Base-by-base conservation (phyloP, 1,140 invertebrate species). In the Drosophila arizonae region DNA sequence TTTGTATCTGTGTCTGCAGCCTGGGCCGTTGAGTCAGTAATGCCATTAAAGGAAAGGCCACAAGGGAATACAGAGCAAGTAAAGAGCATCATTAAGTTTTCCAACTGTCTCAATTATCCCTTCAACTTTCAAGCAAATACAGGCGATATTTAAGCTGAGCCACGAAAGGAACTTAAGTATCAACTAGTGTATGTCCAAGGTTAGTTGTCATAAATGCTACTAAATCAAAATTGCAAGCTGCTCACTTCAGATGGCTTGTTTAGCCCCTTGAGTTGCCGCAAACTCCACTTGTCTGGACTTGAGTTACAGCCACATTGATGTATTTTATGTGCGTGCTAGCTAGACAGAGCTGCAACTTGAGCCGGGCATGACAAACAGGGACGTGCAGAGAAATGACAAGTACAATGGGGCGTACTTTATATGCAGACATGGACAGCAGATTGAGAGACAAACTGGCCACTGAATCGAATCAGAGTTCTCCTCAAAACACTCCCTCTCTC, bases 371-470 rank as follows among this genome's bases (percentile, higher is more conserved):
- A 86, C 72, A 81, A 79, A 82, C 81, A 76, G 82, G 58, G 72
- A 81, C 82, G 81, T 87, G 81, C 65, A 72, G 64, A 70, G 81
- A 87, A 86, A 87, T 79, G 73, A 76, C 76, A 87, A 88, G 79
- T 82, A 86, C 82, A 87, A 87, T 79, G 36, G 81, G 76, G 72
- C 72, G 76, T 82, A 87, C 81, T 86, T 86, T 86, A 86, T 86
- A 81, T 87, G 82, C 82, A 87, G 79, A 87, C 82, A 87, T 86
- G 82, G 68, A 68, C 79, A 62, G 81, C 81, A 85, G 81, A 86
- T 81, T 76, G 76, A 73, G 76, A 76, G 74, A 76, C 82, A 87
- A 66, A 57, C 65, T 57, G 54, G 68, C 45, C 61, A 77, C 63
- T 74, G 67, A 77, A 78, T 72, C 75, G 70, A 72, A 62, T 48